Conservation (phyloP, 2,888 invertebrate species). For the Apamea anceps region DNA sequence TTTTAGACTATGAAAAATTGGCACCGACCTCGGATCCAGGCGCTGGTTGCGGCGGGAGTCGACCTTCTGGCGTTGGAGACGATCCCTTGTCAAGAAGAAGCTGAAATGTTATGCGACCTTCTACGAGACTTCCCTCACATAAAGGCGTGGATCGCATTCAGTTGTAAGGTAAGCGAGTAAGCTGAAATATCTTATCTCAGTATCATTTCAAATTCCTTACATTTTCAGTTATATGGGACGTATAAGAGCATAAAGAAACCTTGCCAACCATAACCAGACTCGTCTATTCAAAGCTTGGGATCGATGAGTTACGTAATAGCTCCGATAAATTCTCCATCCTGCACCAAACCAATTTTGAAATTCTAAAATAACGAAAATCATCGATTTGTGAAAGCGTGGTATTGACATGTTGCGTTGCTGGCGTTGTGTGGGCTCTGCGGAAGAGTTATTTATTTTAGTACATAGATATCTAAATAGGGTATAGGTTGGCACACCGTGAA, state of each 20-base stretch:
- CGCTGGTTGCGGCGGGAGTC: constrained; percentile 94
- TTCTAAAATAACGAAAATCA: constrained; percentile 61
- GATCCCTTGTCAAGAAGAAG: constrained; percentile 96
- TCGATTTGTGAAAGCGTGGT: constrained; percentile 48
- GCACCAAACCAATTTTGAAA: constrained; percentile 50
- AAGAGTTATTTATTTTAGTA: constrained; percentile 60
- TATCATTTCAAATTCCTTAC: constrained; percentile 18
- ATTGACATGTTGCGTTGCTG: constrained; percentile 56
- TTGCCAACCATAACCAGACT: constrained; percentile 42
- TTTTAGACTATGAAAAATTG: constrained; percentile 92
- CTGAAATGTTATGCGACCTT: constrained; percentile 94
- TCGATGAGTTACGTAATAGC: constrained; percentile 52
- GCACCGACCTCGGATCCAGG: constrained; percentile 95
- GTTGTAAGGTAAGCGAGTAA: constrained; percentile 92
- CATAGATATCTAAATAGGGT: constrained; percentile 51
- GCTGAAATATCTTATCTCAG: constrained; percentile 1
- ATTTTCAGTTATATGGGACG: constrained; percentile 22
- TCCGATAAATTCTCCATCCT: constrained; percentile 52
- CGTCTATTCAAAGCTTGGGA: constrained; percentile 47
- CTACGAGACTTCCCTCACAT: constrained; percentile 94
- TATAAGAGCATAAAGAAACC: constrained; percentile 50
- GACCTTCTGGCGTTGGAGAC: constrained; percentile 97
- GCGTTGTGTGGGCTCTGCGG: constrained; percentile 26
- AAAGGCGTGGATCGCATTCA: constrained; percentile 97
- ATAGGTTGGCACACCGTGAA: constrained; percentile 36